Evolutionary conservation across 2,888 invertebrate species (phyloP).

Genomic region (Iphiclides podalirius): DNA sequence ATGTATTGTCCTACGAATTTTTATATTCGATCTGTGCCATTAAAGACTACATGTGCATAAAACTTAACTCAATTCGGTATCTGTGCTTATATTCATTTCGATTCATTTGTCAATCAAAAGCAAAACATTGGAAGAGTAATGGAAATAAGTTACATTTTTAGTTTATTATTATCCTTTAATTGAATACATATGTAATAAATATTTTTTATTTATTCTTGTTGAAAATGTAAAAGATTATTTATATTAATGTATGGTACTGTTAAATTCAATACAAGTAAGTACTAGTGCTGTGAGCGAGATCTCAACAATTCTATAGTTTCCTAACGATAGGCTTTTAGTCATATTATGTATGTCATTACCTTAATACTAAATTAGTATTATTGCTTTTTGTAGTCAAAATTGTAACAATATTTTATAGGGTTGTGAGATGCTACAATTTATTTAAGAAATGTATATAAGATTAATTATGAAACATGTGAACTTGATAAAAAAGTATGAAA

Average conservation of each 20-base stretch:
- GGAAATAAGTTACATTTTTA: too few relatives aligned
- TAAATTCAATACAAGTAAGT: constrained; percentile 27
- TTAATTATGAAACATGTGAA: too few relatives aligned
- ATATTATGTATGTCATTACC: not conserved
- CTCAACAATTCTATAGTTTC: constrained; percentile 43
- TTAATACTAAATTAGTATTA: not conserved
- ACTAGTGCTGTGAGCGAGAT: constrained; percentile 70
- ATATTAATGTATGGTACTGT: constrained; percentile 9
- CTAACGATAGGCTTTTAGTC: constrained; percentile 8
- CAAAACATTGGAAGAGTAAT: too few relatives aligned
- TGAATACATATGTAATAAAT: constrained; percentile 4
- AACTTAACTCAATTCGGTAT: constrained; percentile 1
- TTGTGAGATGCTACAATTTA: not conserved
- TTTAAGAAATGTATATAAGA: not conserved
- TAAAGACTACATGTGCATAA: constrained; percentile 25
- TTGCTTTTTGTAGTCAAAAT: not conserved
- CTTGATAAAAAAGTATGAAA: too few relatives aligned
- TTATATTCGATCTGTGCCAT: constrained; percentile 27
- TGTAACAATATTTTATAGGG: constrained; percentile 3
- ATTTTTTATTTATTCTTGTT: constrained; percentile 19
- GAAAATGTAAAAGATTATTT: constrained; percentile 11
- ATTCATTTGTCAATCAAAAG: too few relatives aligned
- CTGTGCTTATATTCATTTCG: too few relatives aligned
- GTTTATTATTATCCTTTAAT: not conserved
- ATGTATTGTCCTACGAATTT: constrained; percentile 15